Evolutionary conservation across 2,888 invertebrate genomes (phyloP).

Genomic region (Aelia acuminata): DNA sequence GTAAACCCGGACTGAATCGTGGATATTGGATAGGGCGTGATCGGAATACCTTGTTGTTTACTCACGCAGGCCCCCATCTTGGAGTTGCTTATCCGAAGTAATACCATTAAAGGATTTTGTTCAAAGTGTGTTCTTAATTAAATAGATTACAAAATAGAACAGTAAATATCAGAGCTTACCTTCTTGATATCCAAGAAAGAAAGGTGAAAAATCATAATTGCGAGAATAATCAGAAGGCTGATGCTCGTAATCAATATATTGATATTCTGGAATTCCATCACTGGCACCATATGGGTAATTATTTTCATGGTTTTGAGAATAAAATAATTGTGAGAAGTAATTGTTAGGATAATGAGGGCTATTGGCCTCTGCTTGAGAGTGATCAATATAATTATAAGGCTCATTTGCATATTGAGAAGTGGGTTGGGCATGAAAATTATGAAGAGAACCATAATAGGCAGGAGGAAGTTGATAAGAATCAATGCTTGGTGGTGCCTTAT

Average conservation of each 20-base stretch:
- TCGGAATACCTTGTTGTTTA: too few relatives aligned
- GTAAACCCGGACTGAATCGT: too few relatives aligned
- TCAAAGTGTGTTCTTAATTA: too few relatives aligned
- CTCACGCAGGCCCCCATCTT: too few relatives aligned
- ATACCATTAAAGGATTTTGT: too few relatives aligned
- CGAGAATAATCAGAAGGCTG: not conserved
- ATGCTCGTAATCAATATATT: not conserved
- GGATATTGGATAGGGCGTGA: too few relatives aligned
- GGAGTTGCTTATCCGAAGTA: too few relatives aligned
- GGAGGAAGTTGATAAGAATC: not conserved
- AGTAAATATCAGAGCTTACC: not conserved
- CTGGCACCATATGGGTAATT: not conserved
- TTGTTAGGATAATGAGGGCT: not conserved
- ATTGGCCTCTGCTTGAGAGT: not conserved
- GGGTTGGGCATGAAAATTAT: not conserved
- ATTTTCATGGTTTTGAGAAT: not conserved
- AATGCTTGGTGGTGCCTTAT: not conserved
- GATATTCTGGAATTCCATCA: not conserved
- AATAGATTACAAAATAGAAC: too few relatives aligned
- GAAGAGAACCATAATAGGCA: not conserved
- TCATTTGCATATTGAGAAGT: not conserved
- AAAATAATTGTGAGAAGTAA: not conserved
- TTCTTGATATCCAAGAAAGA: not conserved
- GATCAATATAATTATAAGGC: not conserved
- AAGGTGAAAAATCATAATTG: not conserved